Conservation (phyloP, 1,140 invertebrate genomes). For the Lepidurus arcticus region DNA sequence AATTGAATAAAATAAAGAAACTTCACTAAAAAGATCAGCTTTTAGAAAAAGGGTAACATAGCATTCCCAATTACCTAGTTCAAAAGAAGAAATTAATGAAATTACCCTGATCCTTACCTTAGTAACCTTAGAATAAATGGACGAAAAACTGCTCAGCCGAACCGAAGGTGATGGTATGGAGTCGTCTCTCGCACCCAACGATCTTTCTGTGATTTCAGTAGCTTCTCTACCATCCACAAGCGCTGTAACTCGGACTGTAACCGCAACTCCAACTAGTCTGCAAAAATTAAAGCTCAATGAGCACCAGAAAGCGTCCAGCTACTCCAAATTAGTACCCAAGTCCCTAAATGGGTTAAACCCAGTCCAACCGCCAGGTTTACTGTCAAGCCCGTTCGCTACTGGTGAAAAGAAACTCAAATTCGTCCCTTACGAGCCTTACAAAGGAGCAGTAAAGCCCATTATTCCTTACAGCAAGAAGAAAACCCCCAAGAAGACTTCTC, state of each 20-base stretch:
- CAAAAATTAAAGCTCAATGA: neutral
- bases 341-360: constrained; percentile 47
- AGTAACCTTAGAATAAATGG: neutral
- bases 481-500: neutral
- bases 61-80: no score
- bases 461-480: constrained; percentile 50
- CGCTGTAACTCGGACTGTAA: constrained; percentile 38
- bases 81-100: no score
- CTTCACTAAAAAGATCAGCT: no score
- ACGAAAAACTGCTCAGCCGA: constrained; percentile 36
- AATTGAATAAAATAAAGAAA: no score
- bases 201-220: constrained; percentile 35
- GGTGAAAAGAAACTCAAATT: constrained; percentile 63
- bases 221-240: constrained; percentile 37
- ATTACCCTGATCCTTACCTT: no score
- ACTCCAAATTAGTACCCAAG: constrained; percentile 41
- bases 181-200: constrained; percentile 39
- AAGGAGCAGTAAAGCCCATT: constrained; percentile 73
- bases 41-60: no score
- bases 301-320: constrained; percentile 42
- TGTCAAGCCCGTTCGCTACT: constrained; percentile 40
- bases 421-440: constrained; percentile 81
- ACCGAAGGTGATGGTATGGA: constrained; percentile 55
- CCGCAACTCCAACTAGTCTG: constrained; percentile 43
- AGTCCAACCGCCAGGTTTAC: constrained; percentile 45